These are phyloP conservation scores for Gnatocerus cornutus DNA, from an alignment of 2,888 invertebrate species.

Conservation along the genomic window DNA sequence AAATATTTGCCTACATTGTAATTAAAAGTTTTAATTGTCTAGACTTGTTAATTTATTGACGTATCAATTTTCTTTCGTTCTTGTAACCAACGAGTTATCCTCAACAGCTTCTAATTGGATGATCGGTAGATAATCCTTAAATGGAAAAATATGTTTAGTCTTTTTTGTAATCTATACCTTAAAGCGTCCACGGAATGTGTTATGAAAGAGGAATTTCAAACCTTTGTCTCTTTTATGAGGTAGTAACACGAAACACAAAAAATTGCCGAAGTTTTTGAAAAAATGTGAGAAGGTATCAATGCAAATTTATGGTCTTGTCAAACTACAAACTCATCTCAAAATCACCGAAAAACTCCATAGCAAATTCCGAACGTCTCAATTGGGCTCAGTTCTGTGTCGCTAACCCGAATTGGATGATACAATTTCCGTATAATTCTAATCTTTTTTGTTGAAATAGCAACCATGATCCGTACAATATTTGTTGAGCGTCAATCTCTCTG, in stretches of 20 bases:
- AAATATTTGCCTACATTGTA: conserved; percentile 48
- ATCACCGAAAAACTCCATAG: conserved; percentile 35
- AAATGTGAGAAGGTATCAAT: conserved; percentile 16
- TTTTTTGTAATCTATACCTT: conserved; percentile 18
- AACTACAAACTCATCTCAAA: background rate
- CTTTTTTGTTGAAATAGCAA: conserved; percentile 27
- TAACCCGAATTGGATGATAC: conserved; percentile 25
- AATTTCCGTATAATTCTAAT: conserved; percentile 43
- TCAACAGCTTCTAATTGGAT: conserved; percentile 20
- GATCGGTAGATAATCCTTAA: conserved; percentile 21
- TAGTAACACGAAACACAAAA: conserved; percentile 1
- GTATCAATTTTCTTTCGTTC: conserved; percentile 39
- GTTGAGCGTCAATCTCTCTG: conserved; percentile 15
- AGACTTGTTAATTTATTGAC: conserved; percentile 40
- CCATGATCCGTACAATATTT: conserved; percentile 35
- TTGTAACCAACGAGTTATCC: conserved; percentile 17
- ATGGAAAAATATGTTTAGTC: conserved; percentile 14
- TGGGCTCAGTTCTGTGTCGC: conserved; percentile 12
- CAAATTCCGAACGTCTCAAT: conserved; percentile 39
- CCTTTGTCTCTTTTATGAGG: conserved; percentile 1
- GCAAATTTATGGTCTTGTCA: conserved; percentile 10
- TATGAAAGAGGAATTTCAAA: conserved; percentile 18
- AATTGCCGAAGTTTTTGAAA: conserved; percentile 1
- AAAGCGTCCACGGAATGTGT: conserved; percentile 15
- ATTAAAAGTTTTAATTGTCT: conserved; percentile 46